Base-by-base conservation (phyloP, 1,140 invertebrate genomes). In the Drosophila ironensis region DNA sequence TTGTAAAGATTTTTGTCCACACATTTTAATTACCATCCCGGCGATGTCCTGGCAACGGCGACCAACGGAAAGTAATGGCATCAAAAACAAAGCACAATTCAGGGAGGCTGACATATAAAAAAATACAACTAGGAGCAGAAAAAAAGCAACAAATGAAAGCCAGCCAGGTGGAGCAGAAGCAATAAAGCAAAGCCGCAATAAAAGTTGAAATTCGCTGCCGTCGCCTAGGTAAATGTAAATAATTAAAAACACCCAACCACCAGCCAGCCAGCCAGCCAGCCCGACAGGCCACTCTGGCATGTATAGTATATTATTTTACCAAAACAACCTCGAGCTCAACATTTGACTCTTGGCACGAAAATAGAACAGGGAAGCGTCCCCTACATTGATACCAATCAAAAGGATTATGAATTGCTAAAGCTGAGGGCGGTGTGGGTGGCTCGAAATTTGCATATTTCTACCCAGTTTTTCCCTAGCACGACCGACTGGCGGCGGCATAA, bases 141-240 rank as follows among this genome's bases (percentile, higher is more conserved):
- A 4, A 59, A 45, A 8, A 63, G 47, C 37, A 22, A 47, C 20
- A 61, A 28, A 28, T 35, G 30, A 61, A 61, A 63, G 41, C 30
- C 24, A 48, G 40, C 24, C 41, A 11, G n/a, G n/a, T n/a, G n/a
- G 4, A 24, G 40, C 52, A 28, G 19, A 63, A 63, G 60, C 56
- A 63, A 63, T 61, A 63, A 61, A 57, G 59, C 30, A 47, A 63
- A 63, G 42, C 56, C 60, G 41, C 60, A 63, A 63, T 63, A 63
- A 63, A 63, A 63, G 14, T 64, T 40, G 33, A 63, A 63, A 64
- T 63, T 48, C 19, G 33, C 25, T 40, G 28, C 33, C 60, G 77
- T 81, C 77, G 56, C 77, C 72, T 68, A 82, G 76, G 50, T 52
- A 57, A 76, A 72, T 40, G 51, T 50, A 69, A 82, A 77, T 77